Conservation (phyloP, 1,140 invertebrate species). For the Dermatophagoides farinae region DNA sequence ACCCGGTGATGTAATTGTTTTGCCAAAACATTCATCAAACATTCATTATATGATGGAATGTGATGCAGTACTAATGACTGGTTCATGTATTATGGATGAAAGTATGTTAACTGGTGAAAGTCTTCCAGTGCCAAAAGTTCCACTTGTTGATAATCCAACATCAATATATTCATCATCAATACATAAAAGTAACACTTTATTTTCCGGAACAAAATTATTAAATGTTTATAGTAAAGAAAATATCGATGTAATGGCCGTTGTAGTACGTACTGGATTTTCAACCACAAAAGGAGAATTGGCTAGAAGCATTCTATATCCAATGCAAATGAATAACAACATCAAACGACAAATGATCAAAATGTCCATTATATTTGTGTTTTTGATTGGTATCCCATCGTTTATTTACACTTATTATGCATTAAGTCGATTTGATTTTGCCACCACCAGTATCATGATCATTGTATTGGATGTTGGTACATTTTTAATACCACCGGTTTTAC, state of each 20-base stretch:
- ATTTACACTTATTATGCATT: slow-evolving; percentile 23
- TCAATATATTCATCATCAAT: slow-evolving; percentile 30
- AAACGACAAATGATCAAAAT: slow-evolving; percentile 35
- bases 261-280: slow-evolving; percentile 32
- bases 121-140: slow-evolving; percentile 40
- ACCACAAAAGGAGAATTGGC: slow-evolving; percentile 41
- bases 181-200: slow-evolving; percentile 68
- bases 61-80: slow-evolving; percentile 66
- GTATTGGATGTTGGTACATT: slow-evolving; percentile 27
- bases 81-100: slow-evolving; percentile 79
- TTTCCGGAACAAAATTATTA: slow-evolving; percentile 79
- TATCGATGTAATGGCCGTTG: slow-evolving; percentile 30
- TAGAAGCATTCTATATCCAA: slow-evolving; percentile 37
- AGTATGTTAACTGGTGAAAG: slow-evolving; percentile 66
- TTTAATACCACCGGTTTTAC: slow-evolving; percentile 27
- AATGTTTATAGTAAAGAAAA: slow-evolving; percentile 46
- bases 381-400: slow-evolving; percentile 22
- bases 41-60: slow-evolving; percentile 48
- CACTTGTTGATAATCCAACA: slow-evolving; percentile 27
- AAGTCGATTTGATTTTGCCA: slow-evolving; percentile 12
- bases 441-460: slow-evolving; percentile 21
- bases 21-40: slow-evolving; percentile 52
- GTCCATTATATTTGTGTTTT: slow-evolving; percentile 22
- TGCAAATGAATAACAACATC: slow-evolving; percentile 36
- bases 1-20: slow-evolving; percentile 75